These are phyloP conservation scores for Oligia strigilis DNA, from an alignment of 2,888 invertebrate genomes.

Conservation along the genomic window DNA sequence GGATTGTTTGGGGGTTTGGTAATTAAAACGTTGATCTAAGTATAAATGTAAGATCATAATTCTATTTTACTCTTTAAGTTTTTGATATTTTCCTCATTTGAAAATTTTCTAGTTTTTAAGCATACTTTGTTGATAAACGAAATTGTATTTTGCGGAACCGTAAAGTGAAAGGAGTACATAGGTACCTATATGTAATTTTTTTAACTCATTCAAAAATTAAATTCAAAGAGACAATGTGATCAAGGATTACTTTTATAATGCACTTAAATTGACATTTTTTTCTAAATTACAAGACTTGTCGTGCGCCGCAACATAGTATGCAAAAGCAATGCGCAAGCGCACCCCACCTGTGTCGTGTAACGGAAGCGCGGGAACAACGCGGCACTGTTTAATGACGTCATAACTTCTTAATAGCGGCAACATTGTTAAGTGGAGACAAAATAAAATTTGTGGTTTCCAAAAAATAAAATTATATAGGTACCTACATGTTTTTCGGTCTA, in stretches of 20 bases:
- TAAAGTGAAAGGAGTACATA: too few species aligned
- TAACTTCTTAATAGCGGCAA: conserved; percentile 32
- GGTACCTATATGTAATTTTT: too few species aligned
- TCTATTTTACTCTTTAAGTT: neutral
- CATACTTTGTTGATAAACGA: too few species aligned
- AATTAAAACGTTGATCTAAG: neutral
- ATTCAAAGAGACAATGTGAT: neutral
- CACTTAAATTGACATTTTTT: neutral
- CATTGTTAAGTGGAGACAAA: conserved; percentile 24
- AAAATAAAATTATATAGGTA: neutral
- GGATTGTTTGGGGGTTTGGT: neutral
- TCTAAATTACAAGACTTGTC: conserved; percentile 8
- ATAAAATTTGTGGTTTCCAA: conserved; percentile 1
- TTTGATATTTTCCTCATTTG: neutral
- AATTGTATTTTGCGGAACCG: too few species aligned
- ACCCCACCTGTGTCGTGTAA: conserved; percentile 65
- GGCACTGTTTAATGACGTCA: conserved; percentile 55
- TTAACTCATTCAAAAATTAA: neutral
- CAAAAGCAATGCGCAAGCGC: conserved; percentile 44
- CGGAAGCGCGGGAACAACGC: conserved; percentile 61
- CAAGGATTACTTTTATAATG: neutral
- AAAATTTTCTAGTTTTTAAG: neutral
- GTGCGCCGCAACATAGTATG: conserved; percentile 23
- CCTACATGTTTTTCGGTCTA: neutral
- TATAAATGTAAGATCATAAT: too few species aligned